Percentiles rank a stretch among this genome's conserved stretches.
These are phyloP conservation scores for Hirtodrosophila trivittata DNA, from an alignment of 2,888 invertebrate genomes.

Conservation along the genomic window DNA sequence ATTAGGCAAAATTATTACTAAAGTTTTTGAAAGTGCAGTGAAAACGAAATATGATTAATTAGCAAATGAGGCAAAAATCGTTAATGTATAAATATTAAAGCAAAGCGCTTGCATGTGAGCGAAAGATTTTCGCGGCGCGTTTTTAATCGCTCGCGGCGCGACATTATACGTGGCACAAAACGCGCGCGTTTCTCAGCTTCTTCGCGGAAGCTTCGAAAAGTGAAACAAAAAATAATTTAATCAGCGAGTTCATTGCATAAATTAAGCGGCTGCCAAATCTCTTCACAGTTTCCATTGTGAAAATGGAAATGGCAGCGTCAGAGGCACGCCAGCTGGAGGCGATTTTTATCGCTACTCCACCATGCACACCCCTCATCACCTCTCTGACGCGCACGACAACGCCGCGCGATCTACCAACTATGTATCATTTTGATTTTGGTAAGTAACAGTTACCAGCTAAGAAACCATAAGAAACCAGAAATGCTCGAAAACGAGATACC, in stretches of 20 bases:
- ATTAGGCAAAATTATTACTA: slow-evolving; percentile 70
- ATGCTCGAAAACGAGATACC: too few relatives aligned
- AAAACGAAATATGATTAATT: slow-evolving; percentile 79
- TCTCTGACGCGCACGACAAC: slow-evolving; percentile 73
- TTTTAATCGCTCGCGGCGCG: slow-evolving; percentile 61
- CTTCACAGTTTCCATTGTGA: slow-evolving; percentile 20
- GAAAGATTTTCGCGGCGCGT: slow-evolving; percentile 51
- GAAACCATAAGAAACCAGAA: neutral
- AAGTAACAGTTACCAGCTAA: slow-evolving; percentile 38
- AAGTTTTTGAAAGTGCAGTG: slow-evolving; percentile 78
- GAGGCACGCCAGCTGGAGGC: slow-evolving; percentile 61
- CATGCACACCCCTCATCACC: slow-evolving; percentile 50
- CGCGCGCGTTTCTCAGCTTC: slow-evolving; percentile 47
- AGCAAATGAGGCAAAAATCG: slow-evolving; percentile 62
- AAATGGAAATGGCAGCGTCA: slow-evolving; percentile 26
- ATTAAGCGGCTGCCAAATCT: slow-evolving; percentile 43
- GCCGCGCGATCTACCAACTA: slow-evolving; percentile 75
- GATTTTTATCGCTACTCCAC: slow-evolving; percentile 65
- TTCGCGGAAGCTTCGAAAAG: slow-evolving; percentile 33
- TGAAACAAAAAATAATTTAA: slow-evolving; percentile 23
- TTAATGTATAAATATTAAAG: slow-evolving; percentile 60
- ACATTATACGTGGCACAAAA: slow-evolving; percentile 26
- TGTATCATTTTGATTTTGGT: slow-evolving; percentile 79
- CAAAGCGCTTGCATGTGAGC: slow-evolving; percentile 62
- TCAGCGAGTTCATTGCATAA: slow-evolving; percentile 63